Evolutionary conservation across 2,797 vertebrate genomes (phyloP).

Genomic region (Babyrousa celebensis): DNA sequence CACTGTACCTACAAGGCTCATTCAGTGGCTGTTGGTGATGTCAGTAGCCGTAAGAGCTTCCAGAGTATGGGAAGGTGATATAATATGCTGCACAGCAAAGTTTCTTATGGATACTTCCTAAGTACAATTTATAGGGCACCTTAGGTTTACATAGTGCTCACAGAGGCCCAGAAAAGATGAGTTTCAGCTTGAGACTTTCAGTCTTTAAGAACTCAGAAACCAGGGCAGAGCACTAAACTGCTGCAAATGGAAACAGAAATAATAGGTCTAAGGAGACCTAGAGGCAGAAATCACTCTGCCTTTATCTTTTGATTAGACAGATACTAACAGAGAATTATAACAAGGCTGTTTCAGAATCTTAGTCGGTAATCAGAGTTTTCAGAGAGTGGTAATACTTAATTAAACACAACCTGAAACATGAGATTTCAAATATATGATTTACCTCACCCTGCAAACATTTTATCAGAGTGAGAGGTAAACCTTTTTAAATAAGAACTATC

Average conservation of each 20-base stretch:
- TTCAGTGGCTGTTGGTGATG: not conserved
- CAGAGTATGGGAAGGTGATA: not conserved
- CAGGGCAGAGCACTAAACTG: not conserved
- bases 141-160: not conserved
- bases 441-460: not conserved
- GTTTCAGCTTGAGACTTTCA: not conserved
- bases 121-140: not conserved
- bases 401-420: conserved; percentile 16
- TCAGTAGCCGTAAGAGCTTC: not conserved
- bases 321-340: conserved; percentile 66
- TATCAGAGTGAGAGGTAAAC: conserved; percentile 39
- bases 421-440: conserved; percentile 10
- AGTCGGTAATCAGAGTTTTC: conserved; percentile 32
- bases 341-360: not conserved
- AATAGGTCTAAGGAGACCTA: not conserved
- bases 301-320: conserved; percentile 70
- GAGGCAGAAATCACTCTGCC: not conserved
- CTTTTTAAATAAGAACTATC: conserved; percentile 7
- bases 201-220: conserved; percentile 44
- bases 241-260: conserved; percentile 44
- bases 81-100: not conserved
- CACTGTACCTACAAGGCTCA: not conserved
- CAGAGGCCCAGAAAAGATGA: conserved; percentile 27
- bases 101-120: not conserved
- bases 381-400: not conserved